Percentiles rank a stretch among this genome's conserved stretches.
phyloP scores from a whole-genome alignment of 2,797 vertebrate genomes.

The Otolemur crassicaudatus region DNA sequence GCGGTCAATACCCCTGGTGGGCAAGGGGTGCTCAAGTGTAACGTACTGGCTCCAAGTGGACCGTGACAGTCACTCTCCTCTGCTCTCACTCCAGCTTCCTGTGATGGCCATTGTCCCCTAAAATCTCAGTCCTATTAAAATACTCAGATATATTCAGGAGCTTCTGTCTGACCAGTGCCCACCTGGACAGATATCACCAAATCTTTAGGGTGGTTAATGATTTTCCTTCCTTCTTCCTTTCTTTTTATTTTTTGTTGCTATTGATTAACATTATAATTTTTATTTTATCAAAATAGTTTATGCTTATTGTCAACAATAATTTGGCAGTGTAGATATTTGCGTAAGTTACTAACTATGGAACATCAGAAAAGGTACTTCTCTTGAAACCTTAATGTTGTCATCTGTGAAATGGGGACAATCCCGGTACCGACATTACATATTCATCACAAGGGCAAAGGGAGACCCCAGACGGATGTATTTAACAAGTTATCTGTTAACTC shows the following conservation, averaged over 20 bases:
- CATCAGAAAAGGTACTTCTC: not conserved
- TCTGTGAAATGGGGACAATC: slow-evolving; percentile 10
- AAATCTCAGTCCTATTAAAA: not conserved
- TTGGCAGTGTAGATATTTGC: not conserved
- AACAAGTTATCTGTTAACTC: not conserved
- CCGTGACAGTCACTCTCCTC: not conserved
- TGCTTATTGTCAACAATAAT: not conserved
- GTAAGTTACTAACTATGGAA: not conserved
- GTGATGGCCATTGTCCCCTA: accelerated
- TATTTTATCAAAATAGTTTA: not conserved
- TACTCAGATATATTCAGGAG: not conserved
- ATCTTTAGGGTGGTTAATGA: not conserved
- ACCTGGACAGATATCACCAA: not conserved
- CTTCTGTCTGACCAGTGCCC: not conserved
- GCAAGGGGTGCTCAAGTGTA: too few species aligned
- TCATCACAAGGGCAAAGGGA: not conserved
- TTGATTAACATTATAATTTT: not conserved
- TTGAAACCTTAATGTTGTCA: not conserved
- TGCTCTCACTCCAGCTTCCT: not conserved
- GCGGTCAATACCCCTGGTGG: not conserved
- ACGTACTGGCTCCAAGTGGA: not conserved
- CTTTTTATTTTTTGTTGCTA: not conserved
- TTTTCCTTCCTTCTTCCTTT: too few species aligned
- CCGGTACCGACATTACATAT: not conserved
- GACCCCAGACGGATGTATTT: too few species aligned